Evolutionary conservation across 2,888 invertebrate species (phyloP), one percentile per base, ranked within the genome.

Genomic region (Empis livida): DNA sequence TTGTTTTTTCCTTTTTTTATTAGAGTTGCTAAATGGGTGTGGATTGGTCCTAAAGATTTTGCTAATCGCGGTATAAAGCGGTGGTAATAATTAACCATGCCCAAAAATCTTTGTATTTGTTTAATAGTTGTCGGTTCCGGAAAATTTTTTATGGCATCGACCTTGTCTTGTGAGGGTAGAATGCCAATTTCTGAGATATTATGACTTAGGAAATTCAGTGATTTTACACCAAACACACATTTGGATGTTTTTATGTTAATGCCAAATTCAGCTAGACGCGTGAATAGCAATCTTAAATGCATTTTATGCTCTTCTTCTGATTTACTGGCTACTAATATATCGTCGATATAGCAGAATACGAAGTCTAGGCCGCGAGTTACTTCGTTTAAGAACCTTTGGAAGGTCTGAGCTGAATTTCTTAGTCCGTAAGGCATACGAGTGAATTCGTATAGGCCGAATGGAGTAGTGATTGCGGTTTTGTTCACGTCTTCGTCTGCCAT

Each of bases 391-490:
- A 20, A 20, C 20, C 20, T 20, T 20, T 61, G 59, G 46, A 64
- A 65, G 1, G 60, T 60, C 32, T 59, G 59, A 3, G 54, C 59
- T 2, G 61, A 59, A 43, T 62, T 63, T 1, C 56, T 45, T 2
- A 65, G 51, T 0, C 61, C 61, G 44, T 62, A 64, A 1, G 57
- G 49, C 61, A 62, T 63, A 5, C 20, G 23, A 1, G 50, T 27
- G 44, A 54, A 60, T n/a, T n/a, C n/a, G n/a, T n/a, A n/a, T n/a
- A n/a, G n/a, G n/a, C n/a, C n/a, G n/a, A n/a, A n/a, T n/a, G n/a
- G n/a, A n/a, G n/a, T n/a, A n/a, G n/a, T n/a, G n/a, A n/a, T n/a
- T n/a, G n/a, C n/a, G n/a, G n/a, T n/a, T n/a, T n/a, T n/a, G n/a
- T n/a, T n/a, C n/a, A n/a, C n/a, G n/a, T n/a, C n/a, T n/a, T 27